phyloP scores from a whole-genome alignment of 2,888 invertebrate species.

The Iselma pallidipennis region DNA sequence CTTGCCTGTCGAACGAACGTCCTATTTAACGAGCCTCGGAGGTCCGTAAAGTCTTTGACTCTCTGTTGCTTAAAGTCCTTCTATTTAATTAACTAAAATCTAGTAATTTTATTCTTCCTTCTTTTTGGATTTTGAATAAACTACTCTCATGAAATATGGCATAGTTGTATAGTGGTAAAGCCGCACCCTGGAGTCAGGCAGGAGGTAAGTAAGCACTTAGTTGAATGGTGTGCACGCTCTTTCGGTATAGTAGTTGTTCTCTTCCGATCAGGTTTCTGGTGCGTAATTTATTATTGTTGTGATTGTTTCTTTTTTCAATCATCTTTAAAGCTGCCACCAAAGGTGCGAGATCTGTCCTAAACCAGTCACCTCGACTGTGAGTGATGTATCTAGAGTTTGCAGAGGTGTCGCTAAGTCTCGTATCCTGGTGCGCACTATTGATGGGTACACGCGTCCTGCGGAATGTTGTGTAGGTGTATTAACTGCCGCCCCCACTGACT shows the following conservation, averaged over 20 bases:
- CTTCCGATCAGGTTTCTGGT: background rate
- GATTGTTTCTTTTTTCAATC: background rate
- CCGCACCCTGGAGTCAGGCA: background rate
- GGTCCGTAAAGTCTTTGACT: too few species aligned
- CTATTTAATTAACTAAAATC: background rate
- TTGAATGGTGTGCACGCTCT: background rate
- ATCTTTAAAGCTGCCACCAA: slow-evolving; percentile 1
- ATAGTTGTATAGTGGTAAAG: background rate
- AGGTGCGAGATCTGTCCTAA: background rate
- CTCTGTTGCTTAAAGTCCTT: background rate
- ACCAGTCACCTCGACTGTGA: slow-evolving; percentile 4
- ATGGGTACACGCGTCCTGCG: slow-evolving; percentile 34
- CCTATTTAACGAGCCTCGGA: too few species aligned
- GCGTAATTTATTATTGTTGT: background rate
- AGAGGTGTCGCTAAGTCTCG: slow-evolving; percentile 28
- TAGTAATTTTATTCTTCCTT: too few species aligned
- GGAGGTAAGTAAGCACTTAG: background rate
- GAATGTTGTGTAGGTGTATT: slow-evolving; percentile 33
- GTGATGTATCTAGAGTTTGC: slow-evolving; percentile 22
- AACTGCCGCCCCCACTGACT: slow-evolving; percentile 29
- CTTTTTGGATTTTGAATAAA: too few species aligned
- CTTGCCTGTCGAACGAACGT: too few species aligned
- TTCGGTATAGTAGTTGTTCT: background rate
- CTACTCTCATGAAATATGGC: too few species aligned
- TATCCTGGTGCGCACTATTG: slow-evolving; percentile 33